A percentile compares a stretch with the other conserved stretches of the same genome.
Evolutionary conservation across 1,140 invertebrate genomes (phyloP).

Genomic region (Laupala kohalensis): DNA sequence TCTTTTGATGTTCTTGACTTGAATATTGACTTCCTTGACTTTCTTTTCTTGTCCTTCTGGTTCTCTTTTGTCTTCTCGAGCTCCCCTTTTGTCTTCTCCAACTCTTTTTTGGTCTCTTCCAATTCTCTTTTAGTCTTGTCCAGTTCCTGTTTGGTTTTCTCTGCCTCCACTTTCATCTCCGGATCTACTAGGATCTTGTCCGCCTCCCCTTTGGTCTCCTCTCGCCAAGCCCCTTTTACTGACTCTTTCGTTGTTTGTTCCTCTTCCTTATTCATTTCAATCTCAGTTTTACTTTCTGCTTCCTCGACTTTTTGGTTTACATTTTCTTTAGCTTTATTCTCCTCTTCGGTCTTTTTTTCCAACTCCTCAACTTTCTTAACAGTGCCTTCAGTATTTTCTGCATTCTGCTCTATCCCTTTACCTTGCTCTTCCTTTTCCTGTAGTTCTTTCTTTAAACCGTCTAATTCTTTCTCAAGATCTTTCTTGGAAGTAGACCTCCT

Average conservation of each 20-base stretch:
- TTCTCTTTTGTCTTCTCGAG: not conserved
- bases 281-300: not conserved
- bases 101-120: not conserved
- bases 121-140: not conserved
- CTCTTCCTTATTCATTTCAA: not conserved
- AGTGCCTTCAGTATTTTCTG: not conserved
- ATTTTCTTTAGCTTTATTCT: not conserved
- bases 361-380: not conserved
- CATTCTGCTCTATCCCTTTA: not conserved
- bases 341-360: not conserved
- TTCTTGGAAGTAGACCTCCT: too few species aligned
- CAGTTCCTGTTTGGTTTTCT: not conserved
- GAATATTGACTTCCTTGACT: not conserved
- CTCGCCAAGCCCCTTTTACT: not conserved
- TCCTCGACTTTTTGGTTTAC: not conserved
- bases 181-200: slow-evolving; percentile 1
- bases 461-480: too few species aligned
- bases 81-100: not conserved
- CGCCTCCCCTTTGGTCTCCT: not conserved
- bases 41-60: not conserved
- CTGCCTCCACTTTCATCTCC: not conserved
- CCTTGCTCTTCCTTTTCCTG: not conserved
- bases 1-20: not conserved
- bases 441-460: too few species aligned
- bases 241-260: slow-evolving; percentile 10